These are phyloP conservation scores for Penaeus monodon DNA, from an alignment of 2,888 invertebrate species.

Conservation along the genomic window DNA sequence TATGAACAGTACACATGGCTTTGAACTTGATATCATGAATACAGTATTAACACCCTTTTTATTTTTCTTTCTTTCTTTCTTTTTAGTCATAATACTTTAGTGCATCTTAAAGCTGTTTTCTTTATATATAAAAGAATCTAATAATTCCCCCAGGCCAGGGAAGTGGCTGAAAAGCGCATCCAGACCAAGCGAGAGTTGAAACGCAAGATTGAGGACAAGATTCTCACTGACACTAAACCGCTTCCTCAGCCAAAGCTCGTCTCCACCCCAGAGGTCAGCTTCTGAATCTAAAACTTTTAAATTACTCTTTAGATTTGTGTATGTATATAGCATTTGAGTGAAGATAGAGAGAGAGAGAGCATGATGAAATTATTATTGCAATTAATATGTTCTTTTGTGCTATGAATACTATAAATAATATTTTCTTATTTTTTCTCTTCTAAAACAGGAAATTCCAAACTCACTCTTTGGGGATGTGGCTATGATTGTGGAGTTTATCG, in stretches of 20 bases:
- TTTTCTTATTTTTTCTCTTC: no score
- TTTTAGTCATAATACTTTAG: no score
- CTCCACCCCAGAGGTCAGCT: slow-evolving; percentile 48
- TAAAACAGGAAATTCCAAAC: slow-evolving; percentile 69
- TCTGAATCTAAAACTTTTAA: neutral
- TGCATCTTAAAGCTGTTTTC: neutral
- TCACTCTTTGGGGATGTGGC: slow-evolving; percentile 70
- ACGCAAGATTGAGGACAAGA: slow-evolving; percentile 53
- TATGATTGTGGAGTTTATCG: slow-evolving; percentile 70
- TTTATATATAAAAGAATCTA: neutral
- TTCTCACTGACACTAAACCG: slow-evolving; percentile 34
- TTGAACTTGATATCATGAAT: no score
- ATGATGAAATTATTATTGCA: no score
- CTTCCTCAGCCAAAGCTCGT: slow-evolving; percentile 49
- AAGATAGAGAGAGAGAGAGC: no score
- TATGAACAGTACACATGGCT: no score
- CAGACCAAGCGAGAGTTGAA: slow-evolving; percentile 40
- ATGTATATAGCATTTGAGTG: no score
- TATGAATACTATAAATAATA: neutral
- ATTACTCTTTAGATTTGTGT: no score
- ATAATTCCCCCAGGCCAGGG: slow-evolving; percentile 26
- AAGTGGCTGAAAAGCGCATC: slow-evolving; percentile 32
- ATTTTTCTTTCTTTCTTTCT: no score
- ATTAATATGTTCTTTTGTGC: neutral
- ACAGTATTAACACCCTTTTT: no score